Base-by-base conservation (phyloP, 2,888 invertebrate genomes). In the Magallana nippona region DNA sequence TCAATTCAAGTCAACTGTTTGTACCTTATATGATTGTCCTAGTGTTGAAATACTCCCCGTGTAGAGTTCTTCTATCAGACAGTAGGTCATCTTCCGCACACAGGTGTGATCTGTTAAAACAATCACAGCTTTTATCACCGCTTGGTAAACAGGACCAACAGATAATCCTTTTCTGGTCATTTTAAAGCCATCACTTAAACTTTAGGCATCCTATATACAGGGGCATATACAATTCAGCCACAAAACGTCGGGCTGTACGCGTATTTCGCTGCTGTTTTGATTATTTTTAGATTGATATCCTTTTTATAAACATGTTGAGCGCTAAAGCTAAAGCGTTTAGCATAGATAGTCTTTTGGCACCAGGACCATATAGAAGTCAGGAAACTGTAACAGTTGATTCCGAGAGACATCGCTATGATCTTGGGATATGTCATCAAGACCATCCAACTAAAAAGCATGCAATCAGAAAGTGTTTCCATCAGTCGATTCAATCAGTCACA, bases 291-390 rank as follows among this genome's bases (percentile, higher is more conserved):
- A 44, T 55, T 71, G 62, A n/a, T 10, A 79, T 32, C 27, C 5
- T 19, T 57, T 27, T 78, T 19, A 79, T 57, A 15, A 17, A 78
- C 82, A 84, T 86, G 56, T 77, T 91, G 17, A 91, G 91, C 80
- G 86, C 87, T 15, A 87, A 87, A 55, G 91, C 91, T 17, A 87
- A 84, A 27, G 91, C 91, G 1, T 91, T 91, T 84, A 88, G 88
- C 11, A 87, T 91, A 77, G 91, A 91, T 22, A 85, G 87, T 82
- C 83, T 91, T 3, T 82, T 91, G 10, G 86, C 71, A 27, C 15
- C 32, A 10, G 71, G 86, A 71, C 55, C 83, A 19, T 60, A 79
- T 78, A 58, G 55, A 5, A 78, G 19, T 55, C 32, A 17, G 13
- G 78, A 27, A n/a, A 58, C 55, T 27, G 27, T 22, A 19, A 79